phyloP scores from a whole-genome alignment of 2,113 vertebrate genomes.

The Burhinus oedicnemus region DNA sequence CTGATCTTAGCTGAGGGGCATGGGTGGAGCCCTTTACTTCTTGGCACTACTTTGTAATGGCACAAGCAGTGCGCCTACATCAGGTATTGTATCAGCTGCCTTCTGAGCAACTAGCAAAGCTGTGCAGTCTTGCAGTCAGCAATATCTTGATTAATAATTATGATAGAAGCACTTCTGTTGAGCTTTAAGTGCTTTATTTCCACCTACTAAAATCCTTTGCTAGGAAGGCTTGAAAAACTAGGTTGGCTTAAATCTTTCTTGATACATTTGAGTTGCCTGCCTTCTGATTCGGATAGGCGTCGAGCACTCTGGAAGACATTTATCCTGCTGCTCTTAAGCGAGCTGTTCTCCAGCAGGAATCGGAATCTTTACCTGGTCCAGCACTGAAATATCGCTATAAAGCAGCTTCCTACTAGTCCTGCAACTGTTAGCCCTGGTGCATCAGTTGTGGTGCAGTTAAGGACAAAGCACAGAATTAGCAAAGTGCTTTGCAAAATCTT shows the following conservation, averaged over 20 bases:
- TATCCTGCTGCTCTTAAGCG: neutral
- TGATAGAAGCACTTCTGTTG: neutral
- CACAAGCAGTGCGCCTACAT: neutral
- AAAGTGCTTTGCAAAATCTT: neutral
- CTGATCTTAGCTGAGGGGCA: constrained; percentile 48
- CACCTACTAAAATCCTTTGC: neutral
- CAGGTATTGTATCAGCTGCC: neutral
- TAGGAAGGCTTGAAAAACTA: neutral
- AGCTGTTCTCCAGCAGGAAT: neutral
- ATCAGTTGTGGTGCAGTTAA: neutral
- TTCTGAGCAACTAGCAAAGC: neutral
- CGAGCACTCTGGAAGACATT: neutral
- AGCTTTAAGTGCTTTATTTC: neutral
- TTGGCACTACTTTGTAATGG: neutral
- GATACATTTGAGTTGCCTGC: neutral
- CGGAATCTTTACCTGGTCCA: neutral
- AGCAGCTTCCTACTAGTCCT: neutral
- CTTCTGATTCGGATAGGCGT: neutral
- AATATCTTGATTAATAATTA: neutral
- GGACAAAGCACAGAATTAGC: neutral
- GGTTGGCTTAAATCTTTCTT: neutral
- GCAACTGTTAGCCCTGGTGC: neutral
- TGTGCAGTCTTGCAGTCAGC: neutral
- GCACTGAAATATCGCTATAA: neutral
- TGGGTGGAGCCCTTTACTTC: constrained; percentile 36